Evolutionary conservation across 2,888 invertebrate species (phyloP), one percentile per base, ranked within the genome.

Genomic region (Metalampra italica): DNA sequence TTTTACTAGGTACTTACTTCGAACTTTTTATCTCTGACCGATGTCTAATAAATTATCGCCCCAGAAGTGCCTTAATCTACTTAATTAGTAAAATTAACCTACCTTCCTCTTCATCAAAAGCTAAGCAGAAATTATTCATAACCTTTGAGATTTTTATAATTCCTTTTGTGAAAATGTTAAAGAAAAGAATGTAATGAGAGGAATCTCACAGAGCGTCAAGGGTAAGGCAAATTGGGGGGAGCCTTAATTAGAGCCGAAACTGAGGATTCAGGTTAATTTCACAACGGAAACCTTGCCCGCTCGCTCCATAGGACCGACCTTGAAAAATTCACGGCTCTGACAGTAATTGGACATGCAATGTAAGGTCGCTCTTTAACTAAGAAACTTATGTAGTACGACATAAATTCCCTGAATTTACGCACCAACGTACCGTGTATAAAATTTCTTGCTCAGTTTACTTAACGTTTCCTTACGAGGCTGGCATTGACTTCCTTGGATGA

Each of bases 251-350:
- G 37, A 46, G 40, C 29, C 34, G 43, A 49, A 52, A 57, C 47
- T 39, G 37, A 44, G 45, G 46, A 55, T 46, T 49, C 49, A 53
- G 55, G 55, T 58, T 58, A 58, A 56, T 58, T 52, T 54, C 50
- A 44, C 44, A 42, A 34, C 42, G 22, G 14, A 36, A 41, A 29
- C 14, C 30, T 39, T 39, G 9, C 46, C 46, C 11, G 9, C 14
- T 13, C 22, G n/a, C 22, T 22, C 5, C 22, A 37, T 29, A 44
- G 15, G 40, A 15, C 12, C 14, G 39, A 12, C 48, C 37, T 44
- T 48, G 32, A 39, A 34, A 43, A 43, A 48, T 42, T 42, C 36
- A 47, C 40, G 13, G 30, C 22, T 22, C 22, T 22, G 22, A 22
- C 22, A 22, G 22, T 22, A 22, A 22, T 22, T 22, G 22, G 5